phyloP scores from a whole-genome alignment of 2,797 vertebrate species.

The Poliocrania exsul region DNA sequence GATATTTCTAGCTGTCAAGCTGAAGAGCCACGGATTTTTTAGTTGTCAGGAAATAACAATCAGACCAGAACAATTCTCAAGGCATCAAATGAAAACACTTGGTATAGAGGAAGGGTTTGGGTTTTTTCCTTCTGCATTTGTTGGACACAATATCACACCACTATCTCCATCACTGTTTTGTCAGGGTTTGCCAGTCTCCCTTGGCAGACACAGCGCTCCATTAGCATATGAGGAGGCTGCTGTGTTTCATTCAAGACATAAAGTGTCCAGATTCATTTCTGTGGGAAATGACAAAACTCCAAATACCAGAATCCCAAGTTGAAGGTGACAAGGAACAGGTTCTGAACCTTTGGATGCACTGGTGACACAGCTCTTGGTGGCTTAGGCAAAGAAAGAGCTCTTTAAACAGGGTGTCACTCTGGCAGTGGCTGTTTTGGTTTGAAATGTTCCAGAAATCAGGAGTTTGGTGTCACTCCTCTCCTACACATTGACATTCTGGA shows the following conservation, averaged over 20 bases:
- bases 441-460: not conserved
- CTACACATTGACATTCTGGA: not conserved
- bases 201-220: conserved; percentile 11
- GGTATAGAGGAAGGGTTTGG: not conserved
- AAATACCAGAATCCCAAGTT: not conserved
- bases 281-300: conserved; percentile 12
- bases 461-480: not conserved
- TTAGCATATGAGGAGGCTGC: conserved; percentile 50
- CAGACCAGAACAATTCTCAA: conserved; percentile 39
- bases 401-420: not conserved
- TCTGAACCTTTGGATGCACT: not conserved
- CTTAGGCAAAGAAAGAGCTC: not conserved
- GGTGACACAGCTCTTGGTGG: not conserved
- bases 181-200: conserved; percentile 18
- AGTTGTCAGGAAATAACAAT: conserved; percentile 29
- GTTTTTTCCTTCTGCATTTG: not conserved
- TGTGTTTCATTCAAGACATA: not conserved
- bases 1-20: conserved; percentile 7
- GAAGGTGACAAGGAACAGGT: conserved; percentile 7
- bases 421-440: not conserved
- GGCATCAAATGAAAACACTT: not conserved
- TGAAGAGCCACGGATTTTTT: not conserved
- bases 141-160: conserved; percentile 28
- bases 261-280: conserved; percentile 16
- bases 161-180: not conserved